Conservation (phyloP, 2,888 invertebrate species). For the Tetropium fuscum region DNA sequence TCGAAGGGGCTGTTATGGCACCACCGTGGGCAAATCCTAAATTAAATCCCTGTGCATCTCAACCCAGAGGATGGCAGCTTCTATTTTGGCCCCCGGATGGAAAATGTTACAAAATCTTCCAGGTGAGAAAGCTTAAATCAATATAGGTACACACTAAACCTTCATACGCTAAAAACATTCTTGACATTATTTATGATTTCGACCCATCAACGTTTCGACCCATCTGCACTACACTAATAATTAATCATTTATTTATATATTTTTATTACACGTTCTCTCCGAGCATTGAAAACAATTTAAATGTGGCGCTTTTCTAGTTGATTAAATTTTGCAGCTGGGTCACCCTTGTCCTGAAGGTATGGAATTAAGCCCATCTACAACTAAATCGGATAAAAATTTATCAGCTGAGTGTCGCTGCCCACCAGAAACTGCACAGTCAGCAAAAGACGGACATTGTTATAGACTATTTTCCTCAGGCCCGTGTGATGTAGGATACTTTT, state of each 20-base stretch:
- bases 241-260: too few relatives aligned
- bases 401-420: conserved; percentile 87
- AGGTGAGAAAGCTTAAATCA: conserved; percentile 65
- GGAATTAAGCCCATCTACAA: conserved; percentile 77
- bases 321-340: conserved; percentile 68
- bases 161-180: too few relatives aligned
- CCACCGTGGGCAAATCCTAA: conserved; percentile 89
- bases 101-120: conserved; percentile 89
- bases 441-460: conserved; percentile 78
- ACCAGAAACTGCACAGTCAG: conserved; percentile 80
- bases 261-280: too few relatives aligned
- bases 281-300: too few relatives aligned
- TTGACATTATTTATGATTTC: too few relatives aligned
- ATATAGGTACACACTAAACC: too few relatives aligned
- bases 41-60: conserved; percentile 84
- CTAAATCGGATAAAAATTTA: conserved; percentile 63
- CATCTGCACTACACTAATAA: too few relatives aligned
- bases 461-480: conserved; percentile 81
- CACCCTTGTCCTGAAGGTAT: conserved; percentile 87
- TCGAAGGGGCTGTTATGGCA: conserved; percentile 77
- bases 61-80: conserved; percentile 87
- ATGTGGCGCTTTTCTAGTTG: too few relatives aligned
- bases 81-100: conserved; percentile 87
- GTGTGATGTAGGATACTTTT: conserved; percentile 79
- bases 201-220: too few relatives aligned